A percentile compares a stretch with the other conserved stretches of the same genome.
phyloP scores from a whole-genome alignment of 2,888 invertebrate genomes.

The Koerneria pararmatus region DNA sequence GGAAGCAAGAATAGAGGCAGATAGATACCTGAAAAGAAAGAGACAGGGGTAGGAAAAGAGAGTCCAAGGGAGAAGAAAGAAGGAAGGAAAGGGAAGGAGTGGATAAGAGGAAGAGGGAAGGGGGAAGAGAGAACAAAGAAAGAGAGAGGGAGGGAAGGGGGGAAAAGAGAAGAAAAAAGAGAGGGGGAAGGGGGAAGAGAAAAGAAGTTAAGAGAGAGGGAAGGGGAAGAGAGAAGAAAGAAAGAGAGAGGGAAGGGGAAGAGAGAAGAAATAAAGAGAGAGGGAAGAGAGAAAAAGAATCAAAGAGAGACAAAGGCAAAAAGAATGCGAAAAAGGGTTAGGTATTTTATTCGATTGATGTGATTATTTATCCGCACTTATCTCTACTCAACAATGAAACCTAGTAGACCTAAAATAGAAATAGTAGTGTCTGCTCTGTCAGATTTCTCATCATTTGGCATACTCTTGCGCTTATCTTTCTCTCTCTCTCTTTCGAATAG shows the following conservation, averaged over 20 bases:
- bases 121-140: neutral
- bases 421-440: too few species aligned
- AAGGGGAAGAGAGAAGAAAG: conserved; percentile 16
- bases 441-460: too few species aligned
- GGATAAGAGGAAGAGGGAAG: neutral
- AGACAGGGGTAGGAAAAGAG: neutral
- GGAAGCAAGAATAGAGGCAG: neutral
- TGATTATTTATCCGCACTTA: neutral
- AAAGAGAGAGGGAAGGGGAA: conserved; percentile 9
- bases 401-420: too few species aligned
- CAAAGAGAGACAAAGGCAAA: too few species aligned
- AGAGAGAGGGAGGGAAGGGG: neutral
- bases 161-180: conserved; percentile 3
- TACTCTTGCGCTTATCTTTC: too few species aligned
- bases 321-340: neutral
- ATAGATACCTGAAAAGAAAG: neutral
- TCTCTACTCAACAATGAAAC: neutral
- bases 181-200: conserved; percentile 7
- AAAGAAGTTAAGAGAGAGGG: neutral
- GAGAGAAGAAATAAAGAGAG: too few species aligned
- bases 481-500: too few species aligned
- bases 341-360: neutral
- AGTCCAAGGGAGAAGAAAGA: neutral
- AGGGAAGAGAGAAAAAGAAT: too few species aligned
- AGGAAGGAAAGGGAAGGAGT: neutral